phyloP scores from a whole-genome alignment of 2,888 invertebrate genomes.

The Sarcophaga caerulescens region DNA sequence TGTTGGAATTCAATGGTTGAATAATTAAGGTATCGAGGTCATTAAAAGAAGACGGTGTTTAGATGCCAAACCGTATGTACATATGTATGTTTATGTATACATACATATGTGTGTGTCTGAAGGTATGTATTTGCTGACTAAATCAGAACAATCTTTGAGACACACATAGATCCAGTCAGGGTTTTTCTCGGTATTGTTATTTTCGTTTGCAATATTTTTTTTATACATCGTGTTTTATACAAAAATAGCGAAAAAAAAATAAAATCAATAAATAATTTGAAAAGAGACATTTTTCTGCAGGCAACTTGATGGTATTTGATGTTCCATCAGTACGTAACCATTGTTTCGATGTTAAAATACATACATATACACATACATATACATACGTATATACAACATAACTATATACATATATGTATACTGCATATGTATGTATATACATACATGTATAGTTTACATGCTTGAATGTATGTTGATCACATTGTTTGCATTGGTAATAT shows the following conservation, averaged over 20 bases:
- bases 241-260: slow-evolving; percentile 29
- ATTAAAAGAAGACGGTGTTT: slow-evolving; percentile 18
- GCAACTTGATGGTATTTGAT: slow-evolving; percentile 60
- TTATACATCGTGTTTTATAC: slow-evolving; percentile 6
- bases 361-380: slow-evolving; percentile 8
- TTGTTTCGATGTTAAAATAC: slow-evolving; percentile 40
- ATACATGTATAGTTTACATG: slow-evolving; percentile 2
- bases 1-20: not conserved
- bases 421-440: not conserved
- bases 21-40: slow-evolving; percentile 42
- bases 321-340: slow-evolving; percentile 52
- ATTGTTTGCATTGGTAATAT: slow-evolving; percentile 38
- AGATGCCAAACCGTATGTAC: not conserved
- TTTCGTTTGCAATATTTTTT: slow-evolving; percentile 22
- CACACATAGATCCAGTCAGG: slow-evolving; percentile 26
- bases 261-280: slow-evolving; percentile 70
- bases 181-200: slow-evolving; percentile 25
- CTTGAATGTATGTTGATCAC: too few relatives aligned
- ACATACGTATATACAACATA: not conserved
- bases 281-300: slow-evolving; percentile 66
- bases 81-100: not conserved
- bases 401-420: not conserved
- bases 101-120: not conserved
- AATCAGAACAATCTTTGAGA: slow-evolving; percentile 38
- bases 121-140: not conserved